Conservation (phyloP, 2,888 invertebrate genomes). For the Lycia hirtaria region DNA sequence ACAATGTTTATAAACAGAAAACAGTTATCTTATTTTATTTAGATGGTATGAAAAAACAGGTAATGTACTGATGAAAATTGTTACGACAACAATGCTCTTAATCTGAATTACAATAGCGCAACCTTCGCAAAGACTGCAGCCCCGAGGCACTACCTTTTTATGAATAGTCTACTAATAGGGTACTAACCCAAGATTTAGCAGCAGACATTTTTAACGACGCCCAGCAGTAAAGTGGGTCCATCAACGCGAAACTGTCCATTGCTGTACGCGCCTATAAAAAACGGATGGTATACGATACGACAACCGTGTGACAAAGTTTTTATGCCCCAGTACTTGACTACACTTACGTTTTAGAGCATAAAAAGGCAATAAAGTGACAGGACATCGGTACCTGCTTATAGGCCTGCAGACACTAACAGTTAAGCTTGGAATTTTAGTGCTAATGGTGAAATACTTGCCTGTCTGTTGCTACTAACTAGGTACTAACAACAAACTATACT, state of each 20-base stretch:
- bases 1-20: too few species aligned
- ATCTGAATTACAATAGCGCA: not conserved
- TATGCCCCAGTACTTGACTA: constrained; percentile 33
- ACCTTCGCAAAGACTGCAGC: too few species aligned
- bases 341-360: constrained; percentile 40
- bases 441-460: constrained; percentile 56
- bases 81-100: not conserved
- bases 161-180: constrained; percentile 1
- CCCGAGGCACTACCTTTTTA: not conserved
- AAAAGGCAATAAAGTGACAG: constrained; percentile 52
- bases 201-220: constrained; percentile 15
- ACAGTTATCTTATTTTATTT: too few species aligned
- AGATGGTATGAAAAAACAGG: too few species aligned
- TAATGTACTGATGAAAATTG: too few species aligned
- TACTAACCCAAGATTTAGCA: constrained; percentile 18
- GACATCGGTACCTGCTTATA: constrained; percentile 42
- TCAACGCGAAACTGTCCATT: constrained; percentile 23
- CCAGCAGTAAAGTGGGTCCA: constrained; percentile 15
- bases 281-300: constrained; percentile 18
- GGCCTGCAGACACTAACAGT: constrained; percentile 32
- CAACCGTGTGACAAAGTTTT: constrained; percentile 22
- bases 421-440: constrained; percentile 64
- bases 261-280: constrained; percentile 20
- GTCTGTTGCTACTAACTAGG: constrained; percentile 28
- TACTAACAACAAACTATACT: too few species aligned